Evolutionary conservation across 2,113 vertebrate genomes (phyloP), one percentile per base, ranked within the genome.

Genomic region (Thamnaconus septentrionalis): DNA sequence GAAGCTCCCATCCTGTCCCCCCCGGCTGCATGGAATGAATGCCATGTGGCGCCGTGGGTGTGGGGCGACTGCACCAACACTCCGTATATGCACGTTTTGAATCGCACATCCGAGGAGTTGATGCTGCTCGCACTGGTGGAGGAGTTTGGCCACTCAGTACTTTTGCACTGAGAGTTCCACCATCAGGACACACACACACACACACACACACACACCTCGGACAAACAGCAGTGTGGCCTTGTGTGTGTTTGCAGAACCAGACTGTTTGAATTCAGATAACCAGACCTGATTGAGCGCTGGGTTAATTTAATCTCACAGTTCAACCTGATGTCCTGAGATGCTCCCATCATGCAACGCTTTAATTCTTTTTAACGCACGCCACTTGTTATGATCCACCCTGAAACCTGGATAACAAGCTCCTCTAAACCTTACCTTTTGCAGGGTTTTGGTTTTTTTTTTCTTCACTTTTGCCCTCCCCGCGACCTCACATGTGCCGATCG

Each of bases 211-310:
- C 49, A 41, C 8, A 42, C 18, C 18, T 31, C 18, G 18, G 18
- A 10, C 53, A 71, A 56, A 69, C 53, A 53, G 40, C 46, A 61
- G 12, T 18, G 55, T 59, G 47, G 43, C 40, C 66, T 10, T 50
- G 66, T 69, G 43, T 73, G 64, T 83, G 57, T 83, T 77, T 85
- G 76, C 47, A 48, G 58, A 80, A 42, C 57, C 45, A 60, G 51
- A 73, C 41, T 83, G 69, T 85, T 85, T 84, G 64, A 63, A 58
- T 63, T 79, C 10, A 66, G 81, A 87, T 90, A 82, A 76, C 43
- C 49, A 47, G 61, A 67, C 59, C 71, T 76, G 81, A 83, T 79
- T 52, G 51, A 72, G 10, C n/a, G 53, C 64, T 4, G 8, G 39
- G 50, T 45, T 77, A 72, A 76, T 77, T 73, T 31, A 0, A 57